Evolutionary conservation across 2,888 invertebrate genomes (phyloP).

Genomic region (Eubasilissa splendida): DNA sequence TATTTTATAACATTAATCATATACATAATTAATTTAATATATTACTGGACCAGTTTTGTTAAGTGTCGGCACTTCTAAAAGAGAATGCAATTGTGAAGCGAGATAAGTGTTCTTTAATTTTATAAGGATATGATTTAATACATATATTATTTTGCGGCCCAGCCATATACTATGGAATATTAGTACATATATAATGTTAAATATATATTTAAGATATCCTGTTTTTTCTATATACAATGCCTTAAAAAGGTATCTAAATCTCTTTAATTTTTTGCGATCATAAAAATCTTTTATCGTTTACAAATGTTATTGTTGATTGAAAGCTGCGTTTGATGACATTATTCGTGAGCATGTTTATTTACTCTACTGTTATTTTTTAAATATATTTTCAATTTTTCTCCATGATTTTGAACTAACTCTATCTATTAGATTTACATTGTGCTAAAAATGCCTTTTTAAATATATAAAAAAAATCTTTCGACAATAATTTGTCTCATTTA

Average conservation of each 20-base stretch:
- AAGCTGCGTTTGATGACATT: constrained; percentile 3
- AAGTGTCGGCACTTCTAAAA: constrained; percentile 1
- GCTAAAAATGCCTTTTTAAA: constrained; percentile 38
- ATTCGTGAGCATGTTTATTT: constrained; percentile 13
- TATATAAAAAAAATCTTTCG: constrained; percentile 27
- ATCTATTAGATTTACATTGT: constrained; percentile 32
- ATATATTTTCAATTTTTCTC: constrained; percentile 2
- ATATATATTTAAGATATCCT: constrained; percentile 34
- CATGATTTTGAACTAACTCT: constrained; percentile 13
- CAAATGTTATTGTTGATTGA: not conserved
- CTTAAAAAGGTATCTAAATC: constrained; percentile 11
- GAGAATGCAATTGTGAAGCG: constrained; percentile 17
- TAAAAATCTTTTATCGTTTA: not conserved
- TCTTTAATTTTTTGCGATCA: constrained; percentile 15
- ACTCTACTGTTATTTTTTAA: constrained; percentile 16
- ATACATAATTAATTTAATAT: constrained; percentile 48
- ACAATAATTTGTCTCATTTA: constrained; percentile 33
- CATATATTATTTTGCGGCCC: constrained; percentile 10
- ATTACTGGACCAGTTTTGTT: constrained; percentile 41
- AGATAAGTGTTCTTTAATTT: constrained; percentile 32
- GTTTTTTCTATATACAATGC: not conserved
- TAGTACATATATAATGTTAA: not conserved
- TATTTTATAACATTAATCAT: constrained; percentile 61
- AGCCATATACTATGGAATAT: constrained; percentile 30
- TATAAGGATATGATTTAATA: constrained; percentile 11